A percentile compares a stretch with the other conserved stretches of the same genome.
These are phyloP conservation scores for Laterallus jamaicensis DNA, from an alignment of 2,113 vertebrate genomes.

Conservation along the genomic window DNA sequence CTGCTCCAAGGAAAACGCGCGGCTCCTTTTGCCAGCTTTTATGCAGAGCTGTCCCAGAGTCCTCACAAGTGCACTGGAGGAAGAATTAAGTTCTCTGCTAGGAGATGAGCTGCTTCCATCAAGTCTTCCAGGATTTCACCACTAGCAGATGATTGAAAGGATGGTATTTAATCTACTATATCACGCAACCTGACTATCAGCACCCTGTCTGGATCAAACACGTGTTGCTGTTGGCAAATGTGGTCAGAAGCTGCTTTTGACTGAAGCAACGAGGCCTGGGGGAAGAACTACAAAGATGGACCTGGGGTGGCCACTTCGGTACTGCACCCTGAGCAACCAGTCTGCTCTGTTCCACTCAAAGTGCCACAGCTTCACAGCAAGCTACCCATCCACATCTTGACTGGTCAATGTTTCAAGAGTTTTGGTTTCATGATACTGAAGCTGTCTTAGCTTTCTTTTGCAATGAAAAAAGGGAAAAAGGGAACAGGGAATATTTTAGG, in stretches of 20 bases:
- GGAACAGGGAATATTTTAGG: slow-evolving; percentile 37
- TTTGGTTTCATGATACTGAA: slow-evolving; percentile 39
- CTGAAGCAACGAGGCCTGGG: background rate
- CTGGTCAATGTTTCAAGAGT: background rate
- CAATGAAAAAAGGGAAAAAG: background rate
- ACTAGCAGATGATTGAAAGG: background rate
- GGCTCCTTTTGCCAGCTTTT: background rate
- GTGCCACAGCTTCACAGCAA: background rate
- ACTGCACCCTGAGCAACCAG: background rate
- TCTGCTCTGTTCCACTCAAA: background rate
- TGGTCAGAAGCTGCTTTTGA: background rate
- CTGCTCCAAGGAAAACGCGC: background rate
- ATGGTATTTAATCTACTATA: background rate
- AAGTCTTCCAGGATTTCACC: background rate
- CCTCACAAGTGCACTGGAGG: background rate
- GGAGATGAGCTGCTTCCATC: background rate
- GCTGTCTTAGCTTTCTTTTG: slow-evolving; percentile 24
- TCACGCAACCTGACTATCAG: background rate
- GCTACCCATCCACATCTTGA: background rate
- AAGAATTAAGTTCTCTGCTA: background rate
- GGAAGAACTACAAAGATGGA: background rate
- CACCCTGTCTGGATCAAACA: background rate
- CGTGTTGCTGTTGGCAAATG: fast-evolving
- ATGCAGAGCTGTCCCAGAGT: background rate
- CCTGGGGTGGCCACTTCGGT: fast-evolving